Base-by-base conservation (phyloP, 2,888 invertebrate species). In the Leptinotarsa juncta region DNA sequence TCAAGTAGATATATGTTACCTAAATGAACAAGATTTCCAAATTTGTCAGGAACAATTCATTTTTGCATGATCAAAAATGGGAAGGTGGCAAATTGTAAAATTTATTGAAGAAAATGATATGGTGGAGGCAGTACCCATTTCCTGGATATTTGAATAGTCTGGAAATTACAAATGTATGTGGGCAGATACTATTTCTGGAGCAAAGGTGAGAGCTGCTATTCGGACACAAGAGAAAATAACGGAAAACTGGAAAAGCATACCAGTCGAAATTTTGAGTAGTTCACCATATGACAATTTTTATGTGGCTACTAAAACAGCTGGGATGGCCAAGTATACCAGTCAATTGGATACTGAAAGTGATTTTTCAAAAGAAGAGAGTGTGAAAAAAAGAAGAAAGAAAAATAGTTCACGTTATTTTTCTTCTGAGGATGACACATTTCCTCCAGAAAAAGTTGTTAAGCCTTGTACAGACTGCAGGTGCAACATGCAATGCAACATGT, bases 171-270 rank as follows among this genome's bases (percentile, higher is more conserved):
- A 51, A 51, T n/a, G 3, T 51, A 26, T 23, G 23, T 65, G 48
- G 65, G 32, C 55, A 55, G 53, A 68, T 53, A 68, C 68, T 68
- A 68, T 51, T 68, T 68, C 55, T 68, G 53, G 42, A 32, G n/a
- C 65, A 65, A 71, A 71, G 53, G 71, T 71, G 71, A 65, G 65
- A 71, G 65, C 65, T 65, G 32, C 65, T 65, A 65, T 65, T 70
- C 51, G 71, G 51, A 20, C 51, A 65, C 62, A 65, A 71, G 65
- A 23, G 14, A 69, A 57, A 69, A 42, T 57, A 69, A 18, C 42
- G 3, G 20, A 42, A 48, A 69, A 55, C 65, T 71, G 71, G 65
- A 65, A 71, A 71, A 71, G n/a, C 71, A 2, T 51, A 65, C 71
- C 65, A 65, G 26, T 65, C 20, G 65, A 71, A 48, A 66, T 42